A percentile compares a stretch with the other conserved stretches of the same genome.
phyloP scores from a whole-genome alignment of 2,797 vertebrate genomes.

The Adelosebastes latens region DNA sequence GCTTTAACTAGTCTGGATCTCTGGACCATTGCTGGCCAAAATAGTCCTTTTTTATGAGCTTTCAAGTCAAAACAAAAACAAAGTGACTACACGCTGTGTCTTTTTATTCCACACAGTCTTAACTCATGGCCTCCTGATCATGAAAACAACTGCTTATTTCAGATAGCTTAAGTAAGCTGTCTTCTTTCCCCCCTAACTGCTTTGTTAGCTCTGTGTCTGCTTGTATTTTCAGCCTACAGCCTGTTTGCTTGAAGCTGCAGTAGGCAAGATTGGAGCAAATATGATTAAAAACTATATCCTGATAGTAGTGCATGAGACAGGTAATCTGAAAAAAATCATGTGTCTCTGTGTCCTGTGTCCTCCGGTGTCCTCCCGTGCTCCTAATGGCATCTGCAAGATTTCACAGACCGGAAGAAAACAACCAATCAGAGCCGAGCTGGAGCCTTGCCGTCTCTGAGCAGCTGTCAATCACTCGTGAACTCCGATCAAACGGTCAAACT shows the following conservation, averaged over 20 bases:
- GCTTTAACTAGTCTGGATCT: conserved; percentile 21
- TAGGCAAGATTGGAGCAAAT: too few species aligned
- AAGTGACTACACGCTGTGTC: conserved; percentile 7
- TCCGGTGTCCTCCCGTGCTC: too few species aligned
- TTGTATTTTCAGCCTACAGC: conserved; percentile 63
- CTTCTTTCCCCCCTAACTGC: conserved; percentile 22
- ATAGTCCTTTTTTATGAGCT: conserved; percentile 29
- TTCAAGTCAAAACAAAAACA: conserved; percentile 52
- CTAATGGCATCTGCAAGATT: too few species aligned
- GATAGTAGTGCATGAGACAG: too few species aligned
- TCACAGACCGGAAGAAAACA: too few species aligned
- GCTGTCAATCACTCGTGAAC: too few species aligned
- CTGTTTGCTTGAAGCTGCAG: conserved; percentile 40
- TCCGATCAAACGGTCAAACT: too few species aligned
- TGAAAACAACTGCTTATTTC: conserved; percentile 59
- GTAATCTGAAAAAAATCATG: too few species aligned
- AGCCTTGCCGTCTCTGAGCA: too few species aligned
- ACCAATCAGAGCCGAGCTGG: too few species aligned
- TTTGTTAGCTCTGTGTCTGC: conserved; percentile 62
- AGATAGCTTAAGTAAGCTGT: conserved; percentile 50
- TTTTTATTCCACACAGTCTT: conserved; percentile 21
- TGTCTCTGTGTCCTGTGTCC: too few species aligned
- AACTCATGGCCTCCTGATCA: conserved; percentile 33
- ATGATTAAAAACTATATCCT: too few species aligned
- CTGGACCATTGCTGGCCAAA: conserved; percentile 12